phyloP scores from a whole-genome alignment of 2,888 invertebrate species.

The Nudaria mundana region DNA sequence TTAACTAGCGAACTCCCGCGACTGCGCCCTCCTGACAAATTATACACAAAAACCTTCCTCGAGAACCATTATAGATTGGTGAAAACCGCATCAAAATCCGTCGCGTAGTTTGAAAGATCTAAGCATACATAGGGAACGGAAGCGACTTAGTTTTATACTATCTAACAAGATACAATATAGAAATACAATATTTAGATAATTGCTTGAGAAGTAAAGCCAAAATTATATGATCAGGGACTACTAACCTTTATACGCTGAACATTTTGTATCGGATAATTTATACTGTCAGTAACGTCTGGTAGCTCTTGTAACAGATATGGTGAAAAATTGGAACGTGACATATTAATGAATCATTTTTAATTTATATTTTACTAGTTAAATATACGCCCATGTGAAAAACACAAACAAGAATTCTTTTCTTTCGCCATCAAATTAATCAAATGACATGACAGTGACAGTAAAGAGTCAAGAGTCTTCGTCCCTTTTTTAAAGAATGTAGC shows the following conservation, averaged over 20 bases:
- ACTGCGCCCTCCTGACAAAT: too few species aligned
- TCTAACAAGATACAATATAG: too few species aligned
- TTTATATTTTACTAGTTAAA: constrained; percentile 12
- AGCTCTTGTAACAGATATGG: constrained; percentile 79
- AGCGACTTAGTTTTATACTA: too few species aligned
- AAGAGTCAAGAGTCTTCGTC: neutral
- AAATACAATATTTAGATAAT: too few species aligned
- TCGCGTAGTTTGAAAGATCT: too few species aligned
- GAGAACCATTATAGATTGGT: too few species aligned
- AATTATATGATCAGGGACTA: constrained; percentile 15
- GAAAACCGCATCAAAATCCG: too few species aligned
- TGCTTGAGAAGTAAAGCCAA: constrained; percentile 50
- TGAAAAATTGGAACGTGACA: constrained; percentile 58
- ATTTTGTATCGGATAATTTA: constrained; percentile 83
- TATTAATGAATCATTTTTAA: constrained; percentile 42
- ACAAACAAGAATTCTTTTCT: constrained; percentile 5
- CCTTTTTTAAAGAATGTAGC: too few species aligned
- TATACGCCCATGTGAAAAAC: neutral
- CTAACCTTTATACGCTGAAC: constrained; percentile 88
- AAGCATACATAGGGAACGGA: too few species aligned
- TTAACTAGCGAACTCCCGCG: too few species aligned
- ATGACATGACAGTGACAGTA: neutral
- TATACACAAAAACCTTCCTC: too few species aligned
- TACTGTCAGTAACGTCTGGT: constrained; percentile 79
- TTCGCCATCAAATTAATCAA: neutral